phyloP scores from a whole-genome alignment of 2,113 vertebrate genomes.

The Ceyx margarethae region DNA sequence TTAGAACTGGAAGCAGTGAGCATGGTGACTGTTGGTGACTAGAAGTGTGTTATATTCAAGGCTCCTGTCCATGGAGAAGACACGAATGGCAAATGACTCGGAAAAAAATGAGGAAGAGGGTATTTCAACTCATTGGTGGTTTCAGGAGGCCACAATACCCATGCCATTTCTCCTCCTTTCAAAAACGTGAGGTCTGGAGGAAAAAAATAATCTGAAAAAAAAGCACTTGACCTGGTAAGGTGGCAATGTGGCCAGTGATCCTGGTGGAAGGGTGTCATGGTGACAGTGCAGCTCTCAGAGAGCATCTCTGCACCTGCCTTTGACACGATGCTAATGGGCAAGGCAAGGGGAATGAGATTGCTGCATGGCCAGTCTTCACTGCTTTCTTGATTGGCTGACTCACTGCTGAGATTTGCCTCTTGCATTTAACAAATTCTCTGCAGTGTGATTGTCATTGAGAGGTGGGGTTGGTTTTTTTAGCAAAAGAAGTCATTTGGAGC shows the following conservation, averaged over 20 bases:
- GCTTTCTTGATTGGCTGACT: conserved; percentile 54
- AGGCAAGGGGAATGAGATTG: not conserved
- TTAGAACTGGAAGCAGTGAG: not conserved
- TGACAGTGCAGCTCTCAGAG: conserved; percentile 1
- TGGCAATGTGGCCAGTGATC: conserved; percentile 9
- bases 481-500: conserved; percentile 25
- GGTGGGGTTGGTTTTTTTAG: conserved; percentile 5
- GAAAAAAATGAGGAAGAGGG: not conserved
- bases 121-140: not conserved
- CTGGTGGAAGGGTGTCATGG: not conserved
- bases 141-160: not conserved
- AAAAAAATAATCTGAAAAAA: not conserved
- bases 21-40: not conserved
- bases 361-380: conserved; percentile 12
- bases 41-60: not conserved
- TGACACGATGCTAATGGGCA: conserved; percentile 29
- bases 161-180: not conserved
- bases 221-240: not conserved
- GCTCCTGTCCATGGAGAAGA: not conserved
- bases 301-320: conserved; percentile 24
- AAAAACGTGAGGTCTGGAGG: not conserved
- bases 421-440: conserved; percentile 17
- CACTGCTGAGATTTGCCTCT: conserved; percentile 22
- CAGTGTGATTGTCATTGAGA: not conserved
- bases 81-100: not conserved